A percentile compares a stretch with the other conserved stretches of the same genome.
phyloP scores from a whole-genome alignment of 2,797 vertebrate genomes.

The Pampus argenteus region DNA sequence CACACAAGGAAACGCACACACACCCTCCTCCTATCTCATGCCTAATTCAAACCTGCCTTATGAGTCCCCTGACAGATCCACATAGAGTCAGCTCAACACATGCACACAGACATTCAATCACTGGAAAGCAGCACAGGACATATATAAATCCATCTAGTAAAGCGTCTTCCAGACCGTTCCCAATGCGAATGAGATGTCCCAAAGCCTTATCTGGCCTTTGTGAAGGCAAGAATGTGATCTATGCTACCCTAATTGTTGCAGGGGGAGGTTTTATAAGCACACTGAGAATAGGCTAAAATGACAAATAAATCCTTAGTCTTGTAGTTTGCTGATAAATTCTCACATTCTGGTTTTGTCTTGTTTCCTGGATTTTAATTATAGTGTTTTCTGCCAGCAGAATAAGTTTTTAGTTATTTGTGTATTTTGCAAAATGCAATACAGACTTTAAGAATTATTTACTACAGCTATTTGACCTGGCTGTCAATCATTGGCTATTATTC shows the following conservation, averaged over 20 bases:
- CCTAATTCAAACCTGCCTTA: conserved; percentile 84
- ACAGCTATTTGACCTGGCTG: conserved; percentile 10
- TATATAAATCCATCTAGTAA: conserved; percentile 82
- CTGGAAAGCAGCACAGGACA: conserved; percentile 65
- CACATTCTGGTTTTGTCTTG: conserved; percentile 35
- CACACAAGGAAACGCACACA: conserved; percentile 55
- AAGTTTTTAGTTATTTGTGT: not conserved
- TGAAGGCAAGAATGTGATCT: conserved; percentile 77
- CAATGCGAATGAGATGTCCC: conserved; percentile 81
- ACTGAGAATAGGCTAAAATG: conserved; percentile 60
- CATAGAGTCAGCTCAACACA: conserved; percentile 77
- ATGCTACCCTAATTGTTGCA: conserved; percentile 75
- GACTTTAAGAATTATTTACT: conserved; percentile 11
- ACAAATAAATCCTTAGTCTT: conserved; percentile 71
- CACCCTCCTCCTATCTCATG: conserved; percentile 74
- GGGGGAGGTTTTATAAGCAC: conserved; percentile 73
- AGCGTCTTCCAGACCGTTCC: conserved; percentile 77
- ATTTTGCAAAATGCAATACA: conserved; percentile 2
- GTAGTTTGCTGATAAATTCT: conserved; percentile 61
- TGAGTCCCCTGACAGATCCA: conserved; percentile 80
- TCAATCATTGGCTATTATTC: conserved; percentile 18
- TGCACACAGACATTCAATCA: conserved; percentile 85
- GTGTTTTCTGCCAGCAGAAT: conserved; percentile 10
- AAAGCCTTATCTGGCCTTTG: conserved; percentile 69
- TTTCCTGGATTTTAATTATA: conserved; percentile 37